These are phyloP conservation scores for Eupsilia transversa DNA, from an alignment of 2,888 invertebrate genomes.

Conservation along the genomic window DNA sequence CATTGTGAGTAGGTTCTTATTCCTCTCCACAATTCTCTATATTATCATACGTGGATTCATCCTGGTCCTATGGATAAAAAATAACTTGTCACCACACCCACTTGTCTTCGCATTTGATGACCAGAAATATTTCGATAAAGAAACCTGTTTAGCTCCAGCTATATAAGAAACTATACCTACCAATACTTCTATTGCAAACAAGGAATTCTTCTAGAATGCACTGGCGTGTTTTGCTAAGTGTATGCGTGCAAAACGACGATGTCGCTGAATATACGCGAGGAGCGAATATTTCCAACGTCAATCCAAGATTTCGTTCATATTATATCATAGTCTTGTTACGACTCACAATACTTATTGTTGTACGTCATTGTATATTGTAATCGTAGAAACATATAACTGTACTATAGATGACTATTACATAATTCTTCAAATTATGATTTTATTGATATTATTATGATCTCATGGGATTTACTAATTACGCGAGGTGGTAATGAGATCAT, in stretches of 20 bases:
- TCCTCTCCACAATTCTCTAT: neutral
- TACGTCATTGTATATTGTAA: conserved; percentile 36
- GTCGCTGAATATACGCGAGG: neutral
- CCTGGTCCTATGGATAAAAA: neutral
- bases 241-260: neutral
- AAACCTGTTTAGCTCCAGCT: neutral
- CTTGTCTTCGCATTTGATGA: neutral
- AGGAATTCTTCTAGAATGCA: conserved; percentile 16
- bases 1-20: neutral
- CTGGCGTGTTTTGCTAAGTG: neutral
- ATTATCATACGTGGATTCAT: neutral
- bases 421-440: conserved; percentile 1
- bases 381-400: neutral
- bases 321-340: conserved; percentile 32
- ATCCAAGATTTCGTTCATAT: conserved; percentile 33
- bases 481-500: neutral
- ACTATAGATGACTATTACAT: neutral
- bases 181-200: neutral
- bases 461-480: conserved; percentile 8
- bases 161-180: neutral
- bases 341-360: conserved; percentile 15
- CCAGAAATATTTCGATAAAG: neutral
- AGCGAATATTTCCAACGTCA: conserved; percentile 10
- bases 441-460: conserved; percentile 10
- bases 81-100: neutral